Percentiles rank a stretch among this genome's conserved stretches.
Evolutionary conservation across 2,113 vertebrate species (phyloP).

Genomic region (Orcinus orca): DNA sequence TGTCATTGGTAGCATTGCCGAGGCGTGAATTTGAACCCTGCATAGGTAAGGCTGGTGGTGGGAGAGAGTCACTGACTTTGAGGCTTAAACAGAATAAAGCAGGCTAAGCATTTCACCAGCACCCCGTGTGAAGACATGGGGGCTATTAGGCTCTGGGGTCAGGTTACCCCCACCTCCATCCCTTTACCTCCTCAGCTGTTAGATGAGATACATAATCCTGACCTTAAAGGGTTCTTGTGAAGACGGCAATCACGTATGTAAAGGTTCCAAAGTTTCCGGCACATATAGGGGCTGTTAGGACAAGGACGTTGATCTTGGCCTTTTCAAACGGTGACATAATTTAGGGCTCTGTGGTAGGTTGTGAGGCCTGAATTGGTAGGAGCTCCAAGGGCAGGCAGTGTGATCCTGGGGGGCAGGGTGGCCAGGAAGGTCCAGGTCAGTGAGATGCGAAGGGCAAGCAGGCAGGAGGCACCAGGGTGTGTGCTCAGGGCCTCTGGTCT

Average conservation of each 20-base stretch:
- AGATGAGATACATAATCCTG: slow-evolving; percentile 12
- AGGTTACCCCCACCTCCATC: not conserved
- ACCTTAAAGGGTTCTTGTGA: not conserved
- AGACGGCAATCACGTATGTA: not conserved
- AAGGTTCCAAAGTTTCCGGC: not conserved
- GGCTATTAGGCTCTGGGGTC: not conserved
- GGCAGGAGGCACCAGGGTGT: not conserved
- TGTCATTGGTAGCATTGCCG: not conserved
- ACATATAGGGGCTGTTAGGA: not conserved
- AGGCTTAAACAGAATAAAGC: not conserved
- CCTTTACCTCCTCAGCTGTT: not conserved
- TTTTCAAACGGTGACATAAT: not conserved
- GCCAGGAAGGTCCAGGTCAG: not conserved
- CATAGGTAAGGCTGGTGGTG: not conserved
- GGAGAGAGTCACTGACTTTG: not conserved
- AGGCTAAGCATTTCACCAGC: not conserved
- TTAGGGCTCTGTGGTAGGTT: not conserved
- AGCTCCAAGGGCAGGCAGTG: not conserved
- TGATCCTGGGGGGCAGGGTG: not conserved
- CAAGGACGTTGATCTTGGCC: not conserved
- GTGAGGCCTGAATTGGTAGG: not conserved
- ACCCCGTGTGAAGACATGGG: not conserved
- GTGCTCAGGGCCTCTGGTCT: not conserved
- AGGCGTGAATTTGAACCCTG: slow-evolving; percentile 27
- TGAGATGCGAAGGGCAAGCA: not conserved